Evolutionary conservation across 2,797 vertebrate genomes (phyloP), one percentile per base, ranked within the genome.

Genomic region (Scyliorhinus canicula): DNA sequence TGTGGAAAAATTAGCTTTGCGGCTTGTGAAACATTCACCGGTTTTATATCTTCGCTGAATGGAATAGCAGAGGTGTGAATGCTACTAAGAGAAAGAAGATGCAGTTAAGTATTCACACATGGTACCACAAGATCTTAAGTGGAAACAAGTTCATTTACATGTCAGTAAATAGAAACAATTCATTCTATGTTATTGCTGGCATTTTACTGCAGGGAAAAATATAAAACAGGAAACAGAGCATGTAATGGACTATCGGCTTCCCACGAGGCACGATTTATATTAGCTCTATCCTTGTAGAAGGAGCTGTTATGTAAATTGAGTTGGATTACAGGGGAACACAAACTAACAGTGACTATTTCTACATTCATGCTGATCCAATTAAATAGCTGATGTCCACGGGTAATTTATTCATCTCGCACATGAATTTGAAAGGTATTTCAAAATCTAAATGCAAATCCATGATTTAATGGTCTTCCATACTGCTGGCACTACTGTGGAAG

Each of bases 151-250:
- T 79, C 40, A 19, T n/a, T 88, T 57, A 88, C 55, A 35, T 11
- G 50, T 88, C 85, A 88, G 28, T 31, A 57, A 88, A 88, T 88
- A 57, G 26, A 88, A 88, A 57, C 50, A 88, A 88, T 88, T 35
- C 55, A 52, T 55, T 88, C 21, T 35, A 35, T 35, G 52, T 4
- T 28, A 88, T 35, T 57, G 31, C 11, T 52, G 2, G 24, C 47
- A 52, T 31, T 35, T 79, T 88, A 31, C 85, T 88, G 52, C 0
- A 14, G 55, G 55, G 16, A 28, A 55, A 52, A 16, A 86, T 86
- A 28, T 50, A 86, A 55, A 88, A 88, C 40, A 40, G 9, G 52
- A 88, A 50, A 57, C 55, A 16, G 28, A 86, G 84, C 84, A 86
- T 86, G 26, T 52, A 86, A 86, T 52, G 50, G 26, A 55, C 85